Evolutionary conservation across 2,888 invertebrate genomes (phyloP), one percentile per base, ranked within the genome.

Genomic region (Seira sanloemensis): DNA sequence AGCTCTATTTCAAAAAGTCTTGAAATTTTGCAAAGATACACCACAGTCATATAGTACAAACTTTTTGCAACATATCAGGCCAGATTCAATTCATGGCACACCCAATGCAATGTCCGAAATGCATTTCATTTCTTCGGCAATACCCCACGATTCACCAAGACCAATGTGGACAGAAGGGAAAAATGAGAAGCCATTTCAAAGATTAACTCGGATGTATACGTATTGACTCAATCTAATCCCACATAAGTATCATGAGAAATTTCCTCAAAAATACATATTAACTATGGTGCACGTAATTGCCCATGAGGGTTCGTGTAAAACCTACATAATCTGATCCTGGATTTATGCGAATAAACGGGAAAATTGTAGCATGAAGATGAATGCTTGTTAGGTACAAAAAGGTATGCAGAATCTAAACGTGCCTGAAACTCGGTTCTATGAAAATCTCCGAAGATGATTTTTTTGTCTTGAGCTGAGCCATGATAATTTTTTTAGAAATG

Each of bases 91-190:
- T 18, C 18, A 58, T 12, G 58, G n/a, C n/a, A n/a, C n/a, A 58
- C 62, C 21, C 7, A 21, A 62, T 62, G 19, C 62, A 62, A 62
- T 62, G 62, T 62, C 62, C 23, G 19, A 62, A 1, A 23, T 62
- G 62, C 62, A 62, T 62, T 62, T 62, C 62, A 23, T 62, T 12
- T 62, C 62, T 62, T 62, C 62, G 37, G 37, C 37, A 37, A 5
- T 37, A 37, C 37, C 12, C 12, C 37, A 37, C 12, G 37, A 37
- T 37, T 37, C 12, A n/a, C n/a, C n/a, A n/a, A n/a, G n/a, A n/a
- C n/a, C n/a, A n/a, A n/a, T n/a, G n/a, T n/a, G n/a, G n/a, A n/a
- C n/a, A n/a, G n/a, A n/a, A n/a, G n/a, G n/a, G n/a, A n/a, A n/a
- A n/a, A n/a, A n/a, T n/a, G n/a, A n/a, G n/a, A n/a, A n/a, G n/a